Conservation (phyloP, 2,113 vertebrate species). For the Oncorhynchus kisutch region DNA sequence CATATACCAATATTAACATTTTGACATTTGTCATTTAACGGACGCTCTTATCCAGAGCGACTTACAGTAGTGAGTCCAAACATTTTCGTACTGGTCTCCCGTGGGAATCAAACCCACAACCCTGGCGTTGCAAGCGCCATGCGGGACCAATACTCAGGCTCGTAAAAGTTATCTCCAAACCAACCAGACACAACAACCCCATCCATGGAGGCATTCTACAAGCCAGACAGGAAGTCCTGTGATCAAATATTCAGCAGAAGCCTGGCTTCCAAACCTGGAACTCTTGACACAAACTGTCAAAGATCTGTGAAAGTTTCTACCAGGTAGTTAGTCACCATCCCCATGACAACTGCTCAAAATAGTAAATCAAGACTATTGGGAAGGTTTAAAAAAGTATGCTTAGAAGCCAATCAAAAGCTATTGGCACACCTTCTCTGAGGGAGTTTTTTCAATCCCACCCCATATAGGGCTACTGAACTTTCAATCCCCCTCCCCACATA, state of each 20-base stretch:
- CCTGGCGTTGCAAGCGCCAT: too few relatives aligned
- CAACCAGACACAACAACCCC: not conserved
- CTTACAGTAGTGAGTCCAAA: too few relatives aligned
- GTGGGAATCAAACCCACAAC: too few relatives aligned
- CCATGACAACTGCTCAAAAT: not conserved
- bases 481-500: not conserved
- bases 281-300: not conserved
- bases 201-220: not conserved
- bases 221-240: constrained; percentile 3
- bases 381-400: too few relatives aligned
- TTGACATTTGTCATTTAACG: too few relatives aligned
- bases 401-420: not conserved
- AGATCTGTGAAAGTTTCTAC: too few relatives aligned
- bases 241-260: not conserved
- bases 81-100: too few relatives aligned
- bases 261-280: not conserved
- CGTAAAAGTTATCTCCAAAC: not conserved
- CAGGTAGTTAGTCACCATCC: not conserved
- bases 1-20: too few relatives aligned
- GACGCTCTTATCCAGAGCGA: too few relatives aligned
- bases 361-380: too few relatives aligned
- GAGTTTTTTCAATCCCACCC: constrained; percentile 4
- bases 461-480: constrained; percentile 38
- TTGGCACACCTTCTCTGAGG: not conserved
- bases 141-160: too few relatives aligned